Conservation (phyloP, 1,140 invertebrate species). For the Orchestia grillus region DNA sequence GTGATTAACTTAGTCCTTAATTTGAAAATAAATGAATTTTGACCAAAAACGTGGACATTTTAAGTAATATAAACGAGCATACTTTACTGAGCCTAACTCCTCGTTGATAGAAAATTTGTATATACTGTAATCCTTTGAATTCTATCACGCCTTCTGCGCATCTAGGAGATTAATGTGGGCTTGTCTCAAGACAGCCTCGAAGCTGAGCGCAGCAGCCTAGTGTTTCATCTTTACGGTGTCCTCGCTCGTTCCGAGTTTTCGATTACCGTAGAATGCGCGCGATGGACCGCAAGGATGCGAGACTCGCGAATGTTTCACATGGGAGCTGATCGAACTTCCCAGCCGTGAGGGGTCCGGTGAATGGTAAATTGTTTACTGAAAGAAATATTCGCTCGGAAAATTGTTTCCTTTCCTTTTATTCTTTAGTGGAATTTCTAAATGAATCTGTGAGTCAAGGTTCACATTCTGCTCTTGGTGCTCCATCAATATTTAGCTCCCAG, state of each 20-base stretch:
- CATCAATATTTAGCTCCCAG: not conserved
- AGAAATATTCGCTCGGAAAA: not conserved
- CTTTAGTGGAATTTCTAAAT: not conserved
- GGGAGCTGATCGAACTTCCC: not conserved
- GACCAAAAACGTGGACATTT: not conserved
- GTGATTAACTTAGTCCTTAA: not conserved
- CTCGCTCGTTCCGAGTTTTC: slow-evolving; percentile 29
- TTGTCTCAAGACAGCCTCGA: not conserved
- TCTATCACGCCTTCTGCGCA: not conserved
- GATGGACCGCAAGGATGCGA: not conserved
- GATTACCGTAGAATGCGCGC: slow-evolving; percentile 15
- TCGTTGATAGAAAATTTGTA: not conserved
- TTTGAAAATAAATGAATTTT: not conserved
- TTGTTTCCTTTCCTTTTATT: not conserved
- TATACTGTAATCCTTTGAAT: not conserved
- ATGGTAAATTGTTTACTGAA: not conserved
- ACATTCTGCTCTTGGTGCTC: not conserved
- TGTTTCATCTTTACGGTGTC: not conserved
- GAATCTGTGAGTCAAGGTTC: not conserved
- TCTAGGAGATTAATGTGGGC: not conserved
- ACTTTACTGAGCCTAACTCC: not conserved
- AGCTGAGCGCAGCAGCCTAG: not conserved
- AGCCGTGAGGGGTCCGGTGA: not conserved
- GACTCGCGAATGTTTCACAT: not conserved
- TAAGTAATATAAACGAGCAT: not conserved